Base-by-base conservation (phyloP, 2,113 vertebrate species). In the Larimichthys crocea region DNA sequence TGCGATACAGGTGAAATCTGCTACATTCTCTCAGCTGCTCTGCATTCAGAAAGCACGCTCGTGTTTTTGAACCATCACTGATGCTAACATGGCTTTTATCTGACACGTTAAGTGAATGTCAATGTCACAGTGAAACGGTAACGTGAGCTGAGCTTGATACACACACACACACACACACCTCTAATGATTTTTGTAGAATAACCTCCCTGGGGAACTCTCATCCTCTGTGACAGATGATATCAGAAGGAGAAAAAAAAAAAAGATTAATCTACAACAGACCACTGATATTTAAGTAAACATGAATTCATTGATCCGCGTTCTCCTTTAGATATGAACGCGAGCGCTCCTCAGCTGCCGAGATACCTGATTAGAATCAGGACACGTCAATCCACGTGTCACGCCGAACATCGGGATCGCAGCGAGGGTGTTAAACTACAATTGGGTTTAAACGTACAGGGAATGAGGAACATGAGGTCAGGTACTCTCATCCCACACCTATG, bases 61-160 rank as follows among this genome's bases (percentile, higher is more conserved):
- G 52, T 65, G 83, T 82, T 86, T 83, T 69, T 69, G 7, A 40
- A 78, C 40, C 19, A 17, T 62, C 89, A 62, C 56, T 70, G 82
- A 85, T 77, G 70, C 69, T 15, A 71, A 82, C 82, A 19, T 56
- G 55, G 79, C 85, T 88, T 90, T 90, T 81, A 90, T 92, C 81
- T 83, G 76, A 80, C 79, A 82, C 66, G 83, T 82, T 85, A 73
- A 88, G 80, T 86, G 87, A 87, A 87, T 77, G 82, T 89, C 80
- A 85, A 31, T 78, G 85, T 86, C 86, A 91, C 56, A 62, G 22
- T 55, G 71, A 76, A 85, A 57, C 6, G 19, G 61, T 57, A 80
- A 72, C 10, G 6, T 35, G 63, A 88, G 70, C 57, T 10, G 60
- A 64, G 76, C 56, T 84, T 65, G 71, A 73, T 86, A 71, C 65